These are phyloP conservation scores for Scolanthus callimorphus DNA, from an alignment of 92 coral and sea anemone species.

Conservation along the genomic window DNA sequence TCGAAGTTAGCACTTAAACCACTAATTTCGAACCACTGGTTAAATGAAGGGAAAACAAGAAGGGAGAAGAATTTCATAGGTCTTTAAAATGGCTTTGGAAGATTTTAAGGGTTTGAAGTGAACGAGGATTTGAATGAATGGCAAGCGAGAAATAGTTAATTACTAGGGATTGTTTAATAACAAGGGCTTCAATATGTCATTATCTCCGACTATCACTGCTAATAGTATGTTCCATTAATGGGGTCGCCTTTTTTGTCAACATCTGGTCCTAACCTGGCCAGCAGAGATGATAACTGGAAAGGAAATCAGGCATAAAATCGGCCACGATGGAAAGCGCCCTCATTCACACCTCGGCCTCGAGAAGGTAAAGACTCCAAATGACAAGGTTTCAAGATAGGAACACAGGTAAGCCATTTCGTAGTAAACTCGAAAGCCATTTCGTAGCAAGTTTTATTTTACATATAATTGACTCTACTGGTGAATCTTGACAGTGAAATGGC, in stretches of 20 bases:
- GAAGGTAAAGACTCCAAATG: too few species aligned
- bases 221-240: conserved; percentile 30
- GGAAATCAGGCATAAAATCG: too few species aligned
- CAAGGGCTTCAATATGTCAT: conserved; percentile 61
- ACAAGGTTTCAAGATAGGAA: too few species aligned
- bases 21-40: too few species aligned
- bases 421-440: too few species aligned
- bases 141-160: conserved; percentile 20
- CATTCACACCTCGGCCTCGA: too few species aligned
- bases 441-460: too few species aligned
- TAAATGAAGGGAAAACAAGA: neutral
- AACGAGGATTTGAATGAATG: neutral
- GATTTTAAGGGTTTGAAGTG: neutral
- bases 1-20: neutral
- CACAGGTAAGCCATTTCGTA: too few species aligned
- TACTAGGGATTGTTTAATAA: conserved; percentile 64
- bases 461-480: too few species aligned
- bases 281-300: conserved; percentile 4
- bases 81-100: neutral
- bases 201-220: conserved; percentile 57
- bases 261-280: conserved; percentile 67
- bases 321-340: too few species aligned
- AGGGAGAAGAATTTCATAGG: neutral
- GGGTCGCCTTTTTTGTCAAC: conserved; percentile 36
- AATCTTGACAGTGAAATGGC: too few species aligned